These are phyloP conservation scores for Tychaedon coryphoeus DNA, from an alignment of 2,113 vertebrate species.

Conservation along the genomic window DNA sequence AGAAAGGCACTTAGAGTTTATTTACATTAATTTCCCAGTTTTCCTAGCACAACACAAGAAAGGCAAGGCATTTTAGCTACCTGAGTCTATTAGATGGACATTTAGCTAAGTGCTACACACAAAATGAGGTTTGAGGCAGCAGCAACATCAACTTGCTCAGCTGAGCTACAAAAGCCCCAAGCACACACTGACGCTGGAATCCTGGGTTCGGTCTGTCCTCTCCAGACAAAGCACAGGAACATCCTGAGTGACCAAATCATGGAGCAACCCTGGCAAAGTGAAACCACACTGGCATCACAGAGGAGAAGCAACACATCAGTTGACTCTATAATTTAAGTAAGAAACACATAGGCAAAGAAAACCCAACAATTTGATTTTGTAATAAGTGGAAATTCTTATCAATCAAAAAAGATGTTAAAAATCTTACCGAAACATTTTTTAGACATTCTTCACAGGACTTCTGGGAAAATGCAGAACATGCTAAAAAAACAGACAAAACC, in stretches of 20 bases:
- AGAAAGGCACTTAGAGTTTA: background rate
- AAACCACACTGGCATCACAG: background rate
- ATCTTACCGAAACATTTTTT: slow-evolving; percentile 64
- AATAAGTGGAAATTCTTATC: background rate
- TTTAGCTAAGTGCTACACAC: background rate
- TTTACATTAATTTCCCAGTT: background rate
- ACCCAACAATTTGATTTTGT: background rate
- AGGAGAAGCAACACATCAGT: background rate
- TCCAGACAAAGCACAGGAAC: background rate
- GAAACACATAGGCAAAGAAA: background rate
- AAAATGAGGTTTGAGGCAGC: background rate
- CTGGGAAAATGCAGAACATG: slow-evolving; percentile 42
- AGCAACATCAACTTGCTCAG: background rate
- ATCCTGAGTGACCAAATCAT: background rate
- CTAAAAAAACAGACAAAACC: background rate
- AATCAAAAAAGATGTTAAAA: background rate
- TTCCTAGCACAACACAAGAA: background rate
- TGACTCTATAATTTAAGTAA: background rate
- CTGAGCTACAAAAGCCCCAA: rapidly evolving
- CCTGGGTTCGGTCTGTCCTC: rapidly evolving
- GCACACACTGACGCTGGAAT: background rate
- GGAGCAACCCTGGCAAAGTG: background rate
- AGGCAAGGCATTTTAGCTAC: background rate
- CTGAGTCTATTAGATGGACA: background rate
- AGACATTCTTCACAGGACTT: slow-evolving; percentile 68